Percentiles rank a stretch among this genome's conserved stretches.
Conservation (phyloP, 2,113 vertebrate genomes). For the Choloepus hoffmanni region DNA sequence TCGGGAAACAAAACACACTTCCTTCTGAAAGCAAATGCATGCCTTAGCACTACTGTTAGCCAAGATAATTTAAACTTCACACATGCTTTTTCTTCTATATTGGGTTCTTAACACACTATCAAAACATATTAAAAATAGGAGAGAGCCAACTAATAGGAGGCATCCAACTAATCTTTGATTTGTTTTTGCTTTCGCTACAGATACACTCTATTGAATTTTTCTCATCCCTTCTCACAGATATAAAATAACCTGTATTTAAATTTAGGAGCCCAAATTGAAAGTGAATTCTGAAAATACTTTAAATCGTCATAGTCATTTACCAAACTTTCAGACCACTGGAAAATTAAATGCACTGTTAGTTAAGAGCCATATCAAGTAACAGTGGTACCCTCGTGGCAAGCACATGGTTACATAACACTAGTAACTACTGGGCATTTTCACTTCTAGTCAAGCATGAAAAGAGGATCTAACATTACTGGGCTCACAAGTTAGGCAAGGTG, state of each 20-base stretch:
- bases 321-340: background rate
- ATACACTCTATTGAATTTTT: background rate
- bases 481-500: background rate
- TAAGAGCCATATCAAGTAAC: background rate
- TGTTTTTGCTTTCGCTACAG: slow-evolving; percentile 30
- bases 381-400: background rate
- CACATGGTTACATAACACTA: background rate
- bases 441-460: background rate
- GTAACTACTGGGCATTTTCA: background rate
- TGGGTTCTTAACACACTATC: background rate
- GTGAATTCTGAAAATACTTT: slow-evolving; percentile 22
- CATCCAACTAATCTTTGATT: background rate
- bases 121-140: slow-evolving; percentile 4
- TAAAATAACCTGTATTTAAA: slow-evolving; percentile 42
- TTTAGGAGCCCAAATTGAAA: background rate
- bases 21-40: background rate
- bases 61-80: background rate
- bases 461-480: background rate
- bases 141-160: background rate
- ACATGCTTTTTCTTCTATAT: background rate
- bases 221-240: background rate
- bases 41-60: background rate
- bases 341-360: background rate
- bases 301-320: background rate
- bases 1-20: slow-evolving; percentile 10